Base-by-base conservation (phyloP, 2,888 invertebrate genomes). In the Cheilosia grossa region DNA sequence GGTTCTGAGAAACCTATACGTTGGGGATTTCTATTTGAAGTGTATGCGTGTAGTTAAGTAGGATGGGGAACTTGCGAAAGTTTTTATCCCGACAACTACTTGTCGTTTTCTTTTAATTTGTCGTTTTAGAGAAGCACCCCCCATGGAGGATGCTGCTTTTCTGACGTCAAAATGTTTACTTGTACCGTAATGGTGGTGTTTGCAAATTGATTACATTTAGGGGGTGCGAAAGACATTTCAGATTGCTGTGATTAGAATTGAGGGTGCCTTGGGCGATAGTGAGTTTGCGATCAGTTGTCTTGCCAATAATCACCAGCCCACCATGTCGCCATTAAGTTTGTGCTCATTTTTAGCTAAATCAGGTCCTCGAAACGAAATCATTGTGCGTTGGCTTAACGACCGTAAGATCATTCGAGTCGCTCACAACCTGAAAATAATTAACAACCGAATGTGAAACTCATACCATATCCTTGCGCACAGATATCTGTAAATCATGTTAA, bases 401-500 rank as follows among this genome's bases (percentile, higher is more conserved):
- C 40, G 40, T 56, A 58, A 47, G 66, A 64, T 37, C 13, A 9
- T 17, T 47, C 15, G 24, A 21, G 2, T 21, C 37, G 15, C 64
- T 42, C 17, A 7, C 30, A 58, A 72, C 72, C 47, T 44, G 59
- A 59, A 58, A 79, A 58, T 24, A 79, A 79, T 49, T 51, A 78
- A 72, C 64, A 47, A 56, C 42, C 37, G 13, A 37, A 37, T 37
- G 33, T 40, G 40, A 10, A 30, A 21, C 42, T 44, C 59, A 49
- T 58, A 67, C 69, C 73, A 54, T 44, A 59, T 67, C 37, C 66
- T 33, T 51, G 51, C 21, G 66, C 64, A 44, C 37, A 53, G 44
- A 66, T 44, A 66, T 67, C 53, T 61, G 73, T 80, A 80, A 73
- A 73, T 80, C 80, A 80, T 80, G 58, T 73, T 73, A 67, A 80